These are phyloP conservation scores for Crypturellus tataupa DNA, from an alignment of 2,797 vertebrate species.

Conservation along the genomic window DNA sequence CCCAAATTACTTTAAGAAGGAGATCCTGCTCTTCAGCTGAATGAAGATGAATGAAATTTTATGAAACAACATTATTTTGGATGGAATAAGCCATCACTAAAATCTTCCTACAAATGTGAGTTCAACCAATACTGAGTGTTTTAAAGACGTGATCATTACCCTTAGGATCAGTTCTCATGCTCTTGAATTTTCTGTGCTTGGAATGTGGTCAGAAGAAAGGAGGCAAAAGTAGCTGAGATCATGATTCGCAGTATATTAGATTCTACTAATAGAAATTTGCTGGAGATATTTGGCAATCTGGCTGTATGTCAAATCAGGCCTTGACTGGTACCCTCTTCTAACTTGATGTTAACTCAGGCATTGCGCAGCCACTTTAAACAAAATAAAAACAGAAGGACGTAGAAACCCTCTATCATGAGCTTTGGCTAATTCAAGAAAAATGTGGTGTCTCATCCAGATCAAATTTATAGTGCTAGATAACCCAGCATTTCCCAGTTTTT, in stretches of 20 bases:
- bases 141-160: neutral
- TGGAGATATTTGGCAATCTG: neutral
- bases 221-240: neutral
- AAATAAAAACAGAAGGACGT: neutral
- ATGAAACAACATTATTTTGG: neutral
- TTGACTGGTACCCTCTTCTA: neutral
- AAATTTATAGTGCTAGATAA: neutral
- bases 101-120: neutral
- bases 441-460: neutral
- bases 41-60: neutral
- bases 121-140: neutral
- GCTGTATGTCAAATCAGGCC: neutral
- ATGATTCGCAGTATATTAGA: neutral
- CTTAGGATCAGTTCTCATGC: neutral
- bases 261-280: neutral
- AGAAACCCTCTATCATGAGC: neutral
- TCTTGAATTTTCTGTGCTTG: neutral
- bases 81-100: neutral
- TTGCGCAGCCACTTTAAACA: neutral
- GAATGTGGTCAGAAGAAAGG: neutral
- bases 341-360: neutral
- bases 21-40: neutral
- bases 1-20: neutral
- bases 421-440: neutral
- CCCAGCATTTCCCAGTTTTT: neutral